phyloP scores from a whole-genome alignment of 2,797 vertebrate genomes.

The Malacoctenus gilli region DNA sequence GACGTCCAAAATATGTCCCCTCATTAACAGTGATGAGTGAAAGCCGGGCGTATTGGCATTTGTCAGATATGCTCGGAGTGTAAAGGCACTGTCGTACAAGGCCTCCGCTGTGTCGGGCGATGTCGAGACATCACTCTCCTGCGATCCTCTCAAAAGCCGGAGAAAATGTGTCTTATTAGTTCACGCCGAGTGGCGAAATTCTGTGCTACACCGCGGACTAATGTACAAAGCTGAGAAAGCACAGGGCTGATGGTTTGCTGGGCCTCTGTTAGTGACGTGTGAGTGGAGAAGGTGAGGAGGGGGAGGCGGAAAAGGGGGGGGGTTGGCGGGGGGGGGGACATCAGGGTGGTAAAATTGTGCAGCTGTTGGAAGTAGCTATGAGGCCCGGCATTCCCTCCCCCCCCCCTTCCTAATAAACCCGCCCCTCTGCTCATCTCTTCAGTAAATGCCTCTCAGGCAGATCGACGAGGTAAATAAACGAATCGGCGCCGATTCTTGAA shows the following conservation, averaged over 20 bases:
- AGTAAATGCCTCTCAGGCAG: conserved; percentile 43
- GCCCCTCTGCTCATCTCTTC: conserved; percentile 54
- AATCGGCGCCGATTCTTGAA: conserved; percentile 14
- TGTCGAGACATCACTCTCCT: conserved; percentile 76
- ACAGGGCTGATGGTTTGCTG: conserved; percentile 67
- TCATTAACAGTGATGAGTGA: conserved; percentile 81
- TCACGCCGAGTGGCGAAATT: conserved; percentile 84
- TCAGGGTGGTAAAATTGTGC: conserved; percentile 64
- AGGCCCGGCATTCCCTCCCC: conserved; percentile 24
- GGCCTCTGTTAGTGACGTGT: conserved; percentile 63
- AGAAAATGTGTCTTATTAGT: conserved; percentile 76
- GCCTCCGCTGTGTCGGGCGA: conserved; percentile 77
- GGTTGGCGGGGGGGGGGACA: conserved; percentile 52
- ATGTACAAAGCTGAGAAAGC: conserved; percentile 80
- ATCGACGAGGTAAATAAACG: conserved; percentile 19
- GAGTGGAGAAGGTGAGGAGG: conserved; percentile 53
- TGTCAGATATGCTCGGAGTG: conserved; percentile 72
- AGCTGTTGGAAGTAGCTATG: conserved; percentile 63
- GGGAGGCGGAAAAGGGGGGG: conserved; percentile 9
- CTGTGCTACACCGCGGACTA: conserved; percentile 78
- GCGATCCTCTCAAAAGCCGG: conserved; percentile 70
- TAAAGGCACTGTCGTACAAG: conserved; percentile 79
- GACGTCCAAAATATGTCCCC: conserved; percentile 79
- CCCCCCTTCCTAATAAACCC: conserved; percentile 24
- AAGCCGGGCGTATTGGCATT: conserved; percentile 73